Evolutionary conservation across 2,797 vertebrate genomes (phyloP).

Genomic region (Urophycis tenuis): DNA sequence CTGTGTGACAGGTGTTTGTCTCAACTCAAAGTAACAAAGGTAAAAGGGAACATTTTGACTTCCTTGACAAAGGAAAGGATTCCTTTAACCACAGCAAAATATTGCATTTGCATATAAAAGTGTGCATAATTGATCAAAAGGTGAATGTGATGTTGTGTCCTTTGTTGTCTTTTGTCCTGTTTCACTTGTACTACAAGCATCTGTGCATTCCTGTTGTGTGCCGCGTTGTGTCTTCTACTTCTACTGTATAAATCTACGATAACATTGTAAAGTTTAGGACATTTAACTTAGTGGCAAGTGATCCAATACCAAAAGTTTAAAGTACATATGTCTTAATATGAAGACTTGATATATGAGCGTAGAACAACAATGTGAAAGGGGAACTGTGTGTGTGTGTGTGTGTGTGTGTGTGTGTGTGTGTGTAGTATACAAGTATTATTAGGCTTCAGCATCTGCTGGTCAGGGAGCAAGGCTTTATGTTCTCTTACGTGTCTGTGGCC

Average conservation of each 20-base stretch:
- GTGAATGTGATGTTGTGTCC: too few relatives aligned
- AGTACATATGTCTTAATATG: too few relatives aligned
- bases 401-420: background rate
- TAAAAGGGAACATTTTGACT: background rate
- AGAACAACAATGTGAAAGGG: background rate
- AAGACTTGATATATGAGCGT: too few relatives aligned
- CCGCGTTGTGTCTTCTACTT: too few relatives aligned
- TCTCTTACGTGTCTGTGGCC: background rate
- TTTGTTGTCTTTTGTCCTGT: too few relatives aligned
- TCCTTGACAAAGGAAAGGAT: background rate
- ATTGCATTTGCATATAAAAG: background rate
- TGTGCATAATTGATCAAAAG: background rate
- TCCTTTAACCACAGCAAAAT: background rate
- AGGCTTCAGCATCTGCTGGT: background rate
- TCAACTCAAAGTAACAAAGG: too few relatives aligned
- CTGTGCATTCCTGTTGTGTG: too few relatives aligned
- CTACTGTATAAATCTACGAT: background rate
- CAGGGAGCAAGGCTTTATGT: background rate
- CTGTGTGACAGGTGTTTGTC: too few relatives aligned
- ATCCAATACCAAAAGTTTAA: too few relatives aligned
- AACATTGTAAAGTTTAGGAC: background rate
- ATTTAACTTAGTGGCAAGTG: too few relatives aligned
- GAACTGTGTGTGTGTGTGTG: background rate
- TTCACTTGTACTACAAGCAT: too few relatives aligned
- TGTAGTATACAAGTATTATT: background rate